These are phyloP conservation scores for Hippocampus abdominalis DNA, from an alignment of 2,113 vertebrate species.

Conservation along the genomic window DNA sequence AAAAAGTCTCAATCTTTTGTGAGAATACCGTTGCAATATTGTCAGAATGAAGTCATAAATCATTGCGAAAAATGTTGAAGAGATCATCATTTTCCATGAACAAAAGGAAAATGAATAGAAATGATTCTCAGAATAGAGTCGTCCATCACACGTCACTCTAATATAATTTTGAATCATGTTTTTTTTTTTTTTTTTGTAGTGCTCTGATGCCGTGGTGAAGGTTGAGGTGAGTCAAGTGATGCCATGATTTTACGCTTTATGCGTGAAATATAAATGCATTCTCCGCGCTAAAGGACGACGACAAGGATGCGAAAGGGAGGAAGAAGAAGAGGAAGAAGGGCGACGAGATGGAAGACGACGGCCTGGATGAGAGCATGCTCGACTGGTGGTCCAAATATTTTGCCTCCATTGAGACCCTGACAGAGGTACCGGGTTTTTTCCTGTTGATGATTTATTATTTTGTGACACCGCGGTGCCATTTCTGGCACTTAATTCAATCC, in stretches of 20 bases:
- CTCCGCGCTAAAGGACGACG: constrained; percentile 63
- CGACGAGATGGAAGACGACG: constrained; percentile 86
- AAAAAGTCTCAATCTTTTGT: too few species aligned
- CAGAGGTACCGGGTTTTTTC: constrained; percentile 73
- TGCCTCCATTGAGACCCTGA: constrained; percentile 91
- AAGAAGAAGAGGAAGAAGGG: constrained; percentile 81
- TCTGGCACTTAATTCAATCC: too few species aligned
- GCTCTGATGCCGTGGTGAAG: constrained; percentile 65
- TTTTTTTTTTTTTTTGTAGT: constrained; percentile 20
- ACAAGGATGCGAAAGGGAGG: constrained; percentile 79
- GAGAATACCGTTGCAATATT: too few species aligned
- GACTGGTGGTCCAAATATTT: constrained; percentile 99
- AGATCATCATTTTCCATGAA: too few species aligned
- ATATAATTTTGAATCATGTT: background rate
- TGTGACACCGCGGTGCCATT: too few species aligned
- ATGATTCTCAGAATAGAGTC: too few species aligned
- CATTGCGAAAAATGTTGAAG: too few species aligned
- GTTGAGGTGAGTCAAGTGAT: constrained; percentile 50
- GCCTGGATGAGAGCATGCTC: constrained; percentile 90
- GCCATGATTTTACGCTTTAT: background rate
- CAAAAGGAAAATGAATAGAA: too few species aligned
- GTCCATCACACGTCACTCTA: too few species aligned
- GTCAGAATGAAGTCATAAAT: too few species aligned
- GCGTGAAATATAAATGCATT: too few species aligned
- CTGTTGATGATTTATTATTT: background rate